Percentiles rank a stretch among this genome's conserved stretches.
Evolutionary conservation across 2,113 vertebrate species (phyloP).

Genomic region (Elachura formosa): DNA sequence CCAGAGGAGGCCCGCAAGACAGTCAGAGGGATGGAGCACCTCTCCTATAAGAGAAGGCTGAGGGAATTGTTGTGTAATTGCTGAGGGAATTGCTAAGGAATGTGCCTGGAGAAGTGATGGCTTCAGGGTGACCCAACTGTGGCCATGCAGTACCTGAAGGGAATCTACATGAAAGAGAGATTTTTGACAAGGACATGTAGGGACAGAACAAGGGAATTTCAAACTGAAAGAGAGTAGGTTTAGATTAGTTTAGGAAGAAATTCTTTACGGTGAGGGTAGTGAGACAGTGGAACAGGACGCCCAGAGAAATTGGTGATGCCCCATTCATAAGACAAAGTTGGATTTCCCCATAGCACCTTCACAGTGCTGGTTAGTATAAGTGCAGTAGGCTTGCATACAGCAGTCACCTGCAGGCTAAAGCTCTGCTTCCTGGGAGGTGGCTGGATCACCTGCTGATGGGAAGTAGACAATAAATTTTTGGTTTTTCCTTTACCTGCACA

Average conservation of each 20-base stretch:
- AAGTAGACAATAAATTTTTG: not conserved
- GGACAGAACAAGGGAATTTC: not conserved
- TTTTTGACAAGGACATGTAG: not conserved
- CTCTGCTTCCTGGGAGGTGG: not conserved
- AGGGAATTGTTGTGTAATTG: too few species aligned
- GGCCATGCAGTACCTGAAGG: not conserved
- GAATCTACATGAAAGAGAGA: not conserved
- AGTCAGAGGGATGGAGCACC: not conserved
- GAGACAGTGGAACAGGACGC: not conserved
- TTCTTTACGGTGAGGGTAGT: not conserved
- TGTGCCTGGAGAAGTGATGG: not conserved
- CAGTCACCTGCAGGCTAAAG: not conserved
- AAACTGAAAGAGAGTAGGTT: not conserved
- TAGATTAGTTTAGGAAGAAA: not conserved
- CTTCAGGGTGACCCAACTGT: not conserved
- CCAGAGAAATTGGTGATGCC: not conserved
- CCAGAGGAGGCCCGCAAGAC: not conserved
- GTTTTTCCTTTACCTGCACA: not conserved
- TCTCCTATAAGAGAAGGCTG: not conserved
- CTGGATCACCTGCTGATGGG: not conserved
- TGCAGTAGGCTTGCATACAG: not conserved
- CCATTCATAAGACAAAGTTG: not conserved
- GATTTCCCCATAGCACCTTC: not conserved
- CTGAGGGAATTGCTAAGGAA: too few species aligned
- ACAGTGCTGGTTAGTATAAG: not conserved